These are phyloP conservation scores for Drosophila pachea DNA, from an alignment of 1,140 invertebrate genomes.

Conservation along the genomic window DNA sequence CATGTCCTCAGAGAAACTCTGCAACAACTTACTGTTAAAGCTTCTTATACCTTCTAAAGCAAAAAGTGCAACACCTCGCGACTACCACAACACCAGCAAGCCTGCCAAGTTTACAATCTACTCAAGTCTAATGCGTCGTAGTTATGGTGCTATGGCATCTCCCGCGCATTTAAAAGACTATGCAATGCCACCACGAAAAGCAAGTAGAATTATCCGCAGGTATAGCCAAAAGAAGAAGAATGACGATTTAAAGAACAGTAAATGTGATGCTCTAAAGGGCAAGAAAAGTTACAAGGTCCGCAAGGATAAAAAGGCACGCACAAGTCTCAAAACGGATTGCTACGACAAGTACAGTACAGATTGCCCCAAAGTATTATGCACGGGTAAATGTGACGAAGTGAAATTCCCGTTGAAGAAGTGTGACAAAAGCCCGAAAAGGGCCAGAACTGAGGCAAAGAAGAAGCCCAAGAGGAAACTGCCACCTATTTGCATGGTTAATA, in stretches of 20 bases:
- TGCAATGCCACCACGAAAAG: background rate
- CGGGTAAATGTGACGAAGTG: conserved; percentile 23
- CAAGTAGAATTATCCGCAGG: background rate
- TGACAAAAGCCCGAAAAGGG: conserved; percentile 4
- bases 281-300: conserved; percentile 29
- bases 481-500: conserved; percentile 2
- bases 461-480: conserved; percentile 27
- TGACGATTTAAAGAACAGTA: conserved; percentile 11
- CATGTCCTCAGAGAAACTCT: conserved; percentile 32
- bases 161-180: background rate
- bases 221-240: conserved; percentile 12
- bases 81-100: background rate
- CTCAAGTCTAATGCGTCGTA: conserved; percentile 49
- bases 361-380: conserved; percentile 20
- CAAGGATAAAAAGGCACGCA: conserved; percentile 40
- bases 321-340: conserved; percentile 40
- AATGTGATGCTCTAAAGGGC: conserved; percentile 20
- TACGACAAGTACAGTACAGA: background rate
- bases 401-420: conserved; percentile 54
- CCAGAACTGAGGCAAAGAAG: no score
- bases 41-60: no score
- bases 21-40: no score
- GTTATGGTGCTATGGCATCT: conserved; percentile 30
- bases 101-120: conserved; percentile 25
- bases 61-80: background rate